Percentiles rank a stretch among this genome's conserved stretches.
Evolutionary conservation across 1,140 invertebrate species (phyloP).

Genomic region (Caenorhabditis tropicalis): DNA sequence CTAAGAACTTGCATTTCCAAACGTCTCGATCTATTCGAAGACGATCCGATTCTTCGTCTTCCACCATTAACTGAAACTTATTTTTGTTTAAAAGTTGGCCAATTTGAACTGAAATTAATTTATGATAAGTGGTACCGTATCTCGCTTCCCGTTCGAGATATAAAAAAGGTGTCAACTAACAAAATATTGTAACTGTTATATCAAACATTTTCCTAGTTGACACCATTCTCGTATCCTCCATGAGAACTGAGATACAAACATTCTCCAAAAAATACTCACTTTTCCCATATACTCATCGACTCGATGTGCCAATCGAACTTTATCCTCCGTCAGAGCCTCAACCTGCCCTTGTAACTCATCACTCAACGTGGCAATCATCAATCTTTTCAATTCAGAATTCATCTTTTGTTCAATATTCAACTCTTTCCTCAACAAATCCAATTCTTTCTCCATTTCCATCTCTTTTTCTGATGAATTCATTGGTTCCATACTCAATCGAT

Average conservation of each 20-base stretch:
- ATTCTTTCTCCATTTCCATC: background rate
- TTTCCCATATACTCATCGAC: constrained; percentile 44
- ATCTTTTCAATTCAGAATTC: constrained; percentile 36
- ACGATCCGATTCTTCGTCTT: background rate
- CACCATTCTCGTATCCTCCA: background rate
- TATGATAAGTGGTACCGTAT: too few relatives aligned
- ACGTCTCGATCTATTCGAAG: constrained; percentile 32
- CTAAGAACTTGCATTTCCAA: constrained; percentile 44
- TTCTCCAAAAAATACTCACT: background rate
- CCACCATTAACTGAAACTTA: background rate
- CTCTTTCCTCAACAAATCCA: background rate
- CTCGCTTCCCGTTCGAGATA: too few relatives aligned
- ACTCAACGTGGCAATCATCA: constrained; percentile 33
- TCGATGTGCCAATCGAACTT: constrained; percentile 41
- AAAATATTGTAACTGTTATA: too few relatives aligned
- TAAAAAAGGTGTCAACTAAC: too few relatives aligned
- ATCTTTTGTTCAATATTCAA: constrained; percentile 23
- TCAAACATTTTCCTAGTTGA: too few relatives aligned
- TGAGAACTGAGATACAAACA: too few relatives aligned
- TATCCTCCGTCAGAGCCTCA: constrained; percentile 39
- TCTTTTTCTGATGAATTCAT: background rate
- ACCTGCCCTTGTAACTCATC: constrained; percentile 40
- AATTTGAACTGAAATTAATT: too few relatives aligned
- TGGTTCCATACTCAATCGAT: background rate
- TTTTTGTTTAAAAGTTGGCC: too few relatives aligned